phyloP scores from a whole-genome alignment of 2,113 vertebrate species.

The Elachura formosa region DNA sequence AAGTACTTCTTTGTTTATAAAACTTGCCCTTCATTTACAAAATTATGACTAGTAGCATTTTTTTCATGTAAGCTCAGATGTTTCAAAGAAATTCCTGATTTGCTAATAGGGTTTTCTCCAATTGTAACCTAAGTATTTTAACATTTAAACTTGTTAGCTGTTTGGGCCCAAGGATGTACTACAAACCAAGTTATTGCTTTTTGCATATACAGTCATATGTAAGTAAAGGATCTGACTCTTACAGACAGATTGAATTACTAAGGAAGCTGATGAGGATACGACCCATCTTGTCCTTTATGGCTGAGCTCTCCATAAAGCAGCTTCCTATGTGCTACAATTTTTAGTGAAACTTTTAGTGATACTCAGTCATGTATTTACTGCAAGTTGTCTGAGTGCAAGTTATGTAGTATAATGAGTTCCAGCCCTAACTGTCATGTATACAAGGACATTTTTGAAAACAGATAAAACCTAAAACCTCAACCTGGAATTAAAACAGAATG shows the following conservation, averaged over 20 bases:
- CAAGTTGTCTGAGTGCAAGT: neutral
- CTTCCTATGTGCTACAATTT: neutral
- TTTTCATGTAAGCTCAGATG: neutral
- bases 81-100: neutral
- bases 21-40: neutral
- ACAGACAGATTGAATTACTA: neutral
- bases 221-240: neutral
- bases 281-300: neutral
- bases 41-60: neutral
- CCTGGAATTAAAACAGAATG: neutral
- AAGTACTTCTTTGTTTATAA: neutral
- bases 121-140: neutral
- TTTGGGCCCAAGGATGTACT: neutral
- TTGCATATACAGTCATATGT: fast-evolving
- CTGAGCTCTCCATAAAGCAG: neutral
- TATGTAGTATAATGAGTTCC: neutral
- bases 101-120: neutral
- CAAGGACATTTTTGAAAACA: neutral
- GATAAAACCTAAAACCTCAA: neutral
- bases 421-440: neutral
- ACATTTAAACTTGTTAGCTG: neutral
- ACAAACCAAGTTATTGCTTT: neutral
- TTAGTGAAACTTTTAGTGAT: neutral
- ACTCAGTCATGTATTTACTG: neutral
- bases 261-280: neutral